Conservation (phyloP, 2,113 vertebrate species). For the Pao palembangensis region DNA sequence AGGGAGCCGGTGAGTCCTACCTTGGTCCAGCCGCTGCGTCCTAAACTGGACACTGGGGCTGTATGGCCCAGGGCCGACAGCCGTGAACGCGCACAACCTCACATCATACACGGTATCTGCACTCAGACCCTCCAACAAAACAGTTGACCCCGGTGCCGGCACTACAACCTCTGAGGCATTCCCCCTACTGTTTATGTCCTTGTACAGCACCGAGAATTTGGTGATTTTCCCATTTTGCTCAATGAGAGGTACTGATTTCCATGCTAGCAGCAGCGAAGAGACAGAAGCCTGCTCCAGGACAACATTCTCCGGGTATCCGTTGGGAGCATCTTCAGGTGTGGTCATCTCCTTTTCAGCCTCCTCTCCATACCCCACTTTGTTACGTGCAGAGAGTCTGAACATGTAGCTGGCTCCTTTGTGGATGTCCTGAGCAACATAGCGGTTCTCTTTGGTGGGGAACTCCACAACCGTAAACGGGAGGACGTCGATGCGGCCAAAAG, state of each 20-base stretch:
- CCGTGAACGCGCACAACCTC: conserved; percentile 92
- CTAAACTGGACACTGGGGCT: conserved; percentile 95
- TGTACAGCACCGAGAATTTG: conserved; percentile 88
- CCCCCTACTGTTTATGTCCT: conserved; percentile 88
- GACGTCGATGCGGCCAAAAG: conserved; percentile 85
- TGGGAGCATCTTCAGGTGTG: conserved; percentile 83
- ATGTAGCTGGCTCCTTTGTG: conserved; percentile 87
- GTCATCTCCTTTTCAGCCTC: conserved; percentile 87
- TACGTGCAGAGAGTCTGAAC: conserved; percentile 89
- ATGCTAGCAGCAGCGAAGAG: conserved; percentile 78
- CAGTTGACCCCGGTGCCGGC: conserved; percentile 77
- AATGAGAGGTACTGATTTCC: conserved; percentile 85
- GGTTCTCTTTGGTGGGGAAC: conserved; percentile 85
- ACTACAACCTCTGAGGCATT: conserved; percentile 84
- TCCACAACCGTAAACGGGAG: conserved; percentile 82
- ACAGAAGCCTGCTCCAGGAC: conserved; percentile 79
- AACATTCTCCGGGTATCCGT: conserved; percentile 86
- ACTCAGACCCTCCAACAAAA: conserved; percentile 88
- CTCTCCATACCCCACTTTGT: conserved; percentile 92
- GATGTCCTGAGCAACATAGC: conserved; percentile 86
- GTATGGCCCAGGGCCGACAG: conserved; percentile 91
- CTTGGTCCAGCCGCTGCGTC: conserved; percentile 94
- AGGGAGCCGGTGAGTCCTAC: conserved; percentile 85
- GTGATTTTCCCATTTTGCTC: conserved; percentile 86
- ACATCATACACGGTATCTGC: conserved; percentile 95